Evolutionary conservation across 1,140 invertebrate species (phyloP).

Genomic region (Polypedilum pembai): DNA sequence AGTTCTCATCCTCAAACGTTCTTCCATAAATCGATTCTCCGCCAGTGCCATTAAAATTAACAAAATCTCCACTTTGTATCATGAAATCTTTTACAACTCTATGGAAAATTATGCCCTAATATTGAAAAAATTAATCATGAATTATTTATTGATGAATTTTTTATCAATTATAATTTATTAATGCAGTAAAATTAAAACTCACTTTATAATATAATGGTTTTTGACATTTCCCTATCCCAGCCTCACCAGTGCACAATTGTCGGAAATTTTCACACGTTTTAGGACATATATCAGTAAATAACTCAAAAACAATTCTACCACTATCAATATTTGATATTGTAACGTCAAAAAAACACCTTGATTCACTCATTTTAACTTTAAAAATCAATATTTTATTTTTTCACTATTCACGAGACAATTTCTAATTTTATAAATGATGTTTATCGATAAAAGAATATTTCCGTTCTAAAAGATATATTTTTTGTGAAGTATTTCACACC

Average conservation of each 20-base stretch:
- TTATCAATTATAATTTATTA: slow-evolving; percentile 23
- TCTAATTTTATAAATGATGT: too few species aligned
- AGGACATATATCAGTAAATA: slow-evolving; percentile 86
- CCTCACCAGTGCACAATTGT: slow-evolving; percentile 82
- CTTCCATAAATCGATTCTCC: slow-evolving; percentile 88
- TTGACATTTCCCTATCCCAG: slow-evolving; percentile 62
- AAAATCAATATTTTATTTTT: background rate
- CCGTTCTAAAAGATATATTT: too few species aligned
- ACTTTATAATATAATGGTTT: slow-evolving; percentile 68
- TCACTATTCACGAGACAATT: too few species aligned
- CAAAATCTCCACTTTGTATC: slow-evolving; percentile 81
- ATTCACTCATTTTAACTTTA: background rate
- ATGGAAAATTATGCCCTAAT: slow-evolving; percentile 78
- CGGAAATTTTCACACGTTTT: slow-evolving; percentile 93
- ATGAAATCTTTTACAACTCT: slow-evolving; percentile 90
- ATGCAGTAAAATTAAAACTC: slow-evolving; percentile 23
- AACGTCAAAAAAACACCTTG: background rate
- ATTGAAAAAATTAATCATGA: slow-evolving; percentile 48
- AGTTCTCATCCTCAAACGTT: slow-evolving; percentile 89
- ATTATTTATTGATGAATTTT: slow-evolving; percentile 20
- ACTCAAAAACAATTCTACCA: slow-evolving; percentile 88
- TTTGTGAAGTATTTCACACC: too few species aligned
- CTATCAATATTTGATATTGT: slow-evolving; percentile 40
- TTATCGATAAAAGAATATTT: too few species aligned
- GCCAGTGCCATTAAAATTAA: slow-evolving; percentile 82